Base-by-base conservation (phyloP, 2,113 vertebrate species). In the Cinclus cinclus region DNA sequence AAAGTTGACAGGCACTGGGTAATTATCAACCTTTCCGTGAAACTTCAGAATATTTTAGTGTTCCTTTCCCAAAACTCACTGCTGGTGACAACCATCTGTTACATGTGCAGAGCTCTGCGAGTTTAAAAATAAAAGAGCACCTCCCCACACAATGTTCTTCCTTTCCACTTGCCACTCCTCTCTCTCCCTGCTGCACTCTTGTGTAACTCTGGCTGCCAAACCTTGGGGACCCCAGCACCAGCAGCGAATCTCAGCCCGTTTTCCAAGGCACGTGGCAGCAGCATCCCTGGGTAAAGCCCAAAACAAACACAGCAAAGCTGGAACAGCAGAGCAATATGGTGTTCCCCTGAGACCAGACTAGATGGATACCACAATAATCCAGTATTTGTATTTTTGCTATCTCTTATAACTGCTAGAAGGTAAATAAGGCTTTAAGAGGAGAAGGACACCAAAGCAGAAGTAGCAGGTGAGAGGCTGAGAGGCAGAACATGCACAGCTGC, bases 71-170 rank as follows among this genome's bases (percentile, higher is more conserved):
- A 49, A 94, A 93, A 90, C 76, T 94, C 90, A 55, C 76, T 97
- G 75, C 83, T 92, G 76, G 88, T 93, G 88, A 95, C 95, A 97
- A 92, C 93, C 94, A 96, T 96, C 90, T 97, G 93, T 94, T 93
- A 95, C 92, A 97, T 88, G 94, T 83, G 80, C 90, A 90, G 69
- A 93, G 86, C 80, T 89, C 67, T 49, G 76, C 1, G 7, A 81
- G 80, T 90, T 95, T 97, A 94, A 93, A 97, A 97, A 95, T 97
- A 96, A 92, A 93, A 91, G 49, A 96, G 92, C 55, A 83, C 93
- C 83, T 87, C 88, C 94, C 68, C 65, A 88, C 90, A 94, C 79
- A 86, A 35, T 53, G 93, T 93, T 94, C 93, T 82, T 90, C 90
- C 85, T 47, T 81, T 95, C 86, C 41, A 17, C 85, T 85, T 53